Conservation (phyloP, 2,888 invertebrate genomes). For the Anodontia alba region DNA sequence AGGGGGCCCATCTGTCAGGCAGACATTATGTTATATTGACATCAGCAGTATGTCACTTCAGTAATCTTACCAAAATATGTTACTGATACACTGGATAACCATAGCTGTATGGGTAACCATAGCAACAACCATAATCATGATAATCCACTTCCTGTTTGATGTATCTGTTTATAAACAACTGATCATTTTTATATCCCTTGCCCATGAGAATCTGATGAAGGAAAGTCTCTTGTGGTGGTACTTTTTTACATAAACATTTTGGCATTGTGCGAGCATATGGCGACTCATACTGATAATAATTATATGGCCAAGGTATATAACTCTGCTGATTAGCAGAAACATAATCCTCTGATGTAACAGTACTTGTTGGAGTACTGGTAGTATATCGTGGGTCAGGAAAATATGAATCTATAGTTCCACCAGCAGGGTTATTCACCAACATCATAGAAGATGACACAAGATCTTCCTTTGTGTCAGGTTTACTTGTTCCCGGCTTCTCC, state of each 20-base stretch:
- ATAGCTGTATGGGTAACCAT: constrained; percentile 45
- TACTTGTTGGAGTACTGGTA: constrained; percentile 13
- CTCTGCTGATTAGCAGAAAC: not conserved
- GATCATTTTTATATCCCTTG: constrained; percentile 76
- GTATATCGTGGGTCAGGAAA: constrained; percentile 35
- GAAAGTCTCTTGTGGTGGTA: constrained; percentile 72
- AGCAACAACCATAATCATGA: constrained; percentile 63
- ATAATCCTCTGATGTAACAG: not conserved
- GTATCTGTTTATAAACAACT: constrained; percentile 60
- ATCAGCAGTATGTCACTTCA: too few species aligned
- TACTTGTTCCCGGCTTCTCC: constrained; percentile 4
- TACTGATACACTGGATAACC: constrained; percentile 21
- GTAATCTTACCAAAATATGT: not conserved
- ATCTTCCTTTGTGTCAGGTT: constrained; percentile 46
- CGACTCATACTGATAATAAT: not conserved
- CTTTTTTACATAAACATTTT: constrained; percentile 64
- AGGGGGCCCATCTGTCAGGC: too few species aligned
- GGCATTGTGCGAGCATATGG: constrained; percentile 18
- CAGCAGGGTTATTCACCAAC: constrained; percentile 61
- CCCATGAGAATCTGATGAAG: constrained; percentile 79
- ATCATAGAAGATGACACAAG: constrained; percentile 61
- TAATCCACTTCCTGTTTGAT: constrained; percentile 66
- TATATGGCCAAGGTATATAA: not conserved
- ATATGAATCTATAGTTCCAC: constrained; percentile 42
- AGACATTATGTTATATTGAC: too few species aligned